Evolutionary conservation across 1,140 invertebrate species (phyloP), one percentile per base, ranked within the genome.

Genomic region (Pseudomyrmex cubaensis): DNA sequence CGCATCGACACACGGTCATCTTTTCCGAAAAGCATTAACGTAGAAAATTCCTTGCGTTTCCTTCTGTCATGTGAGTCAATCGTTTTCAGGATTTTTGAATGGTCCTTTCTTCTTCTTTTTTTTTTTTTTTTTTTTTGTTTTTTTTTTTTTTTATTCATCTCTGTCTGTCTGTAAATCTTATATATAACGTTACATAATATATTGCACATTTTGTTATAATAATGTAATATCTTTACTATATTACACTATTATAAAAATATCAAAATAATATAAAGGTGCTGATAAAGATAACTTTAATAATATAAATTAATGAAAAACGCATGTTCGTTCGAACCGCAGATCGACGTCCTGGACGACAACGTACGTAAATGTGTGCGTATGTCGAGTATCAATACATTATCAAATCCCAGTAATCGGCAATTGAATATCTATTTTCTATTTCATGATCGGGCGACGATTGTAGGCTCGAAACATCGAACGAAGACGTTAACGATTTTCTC

Each of bases 341-440:
- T 69, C 63, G 63, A 57, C 75, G 12, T 1, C 1, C 8, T 20
- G 52, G 20, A 48, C 25, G 20, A 13, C 46, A 57, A 52, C 17
- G 25, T 66, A 17, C 22, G 5, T 3, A 44, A 80, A 17, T 50
- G 44, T 59, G 76, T 64, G 62, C 48, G n/a, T 76, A 25, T 63
- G 44, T 64, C 13, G 15, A 56, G 17, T 69, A 69, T 78, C 35
- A 25, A 17, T 78, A 50, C 44, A 59, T 20, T 77, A 66, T 83
- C 50, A 83, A 83, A 83, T 76, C 13, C 61, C 80, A 56, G 62
- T 83, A 56, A 66, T 80, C 56, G 54, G 44, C 66, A 70, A 80
- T 25, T 50, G 48, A 78, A 59, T 57, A 8, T 20, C 35, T 35
- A 46, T 17, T 44, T 9, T 44, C 35, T 35, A 35, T 35, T 59